Conservation (phyloP, 2,113 vertebrate species). For the Tachysurus fulvidraco region DNA sequence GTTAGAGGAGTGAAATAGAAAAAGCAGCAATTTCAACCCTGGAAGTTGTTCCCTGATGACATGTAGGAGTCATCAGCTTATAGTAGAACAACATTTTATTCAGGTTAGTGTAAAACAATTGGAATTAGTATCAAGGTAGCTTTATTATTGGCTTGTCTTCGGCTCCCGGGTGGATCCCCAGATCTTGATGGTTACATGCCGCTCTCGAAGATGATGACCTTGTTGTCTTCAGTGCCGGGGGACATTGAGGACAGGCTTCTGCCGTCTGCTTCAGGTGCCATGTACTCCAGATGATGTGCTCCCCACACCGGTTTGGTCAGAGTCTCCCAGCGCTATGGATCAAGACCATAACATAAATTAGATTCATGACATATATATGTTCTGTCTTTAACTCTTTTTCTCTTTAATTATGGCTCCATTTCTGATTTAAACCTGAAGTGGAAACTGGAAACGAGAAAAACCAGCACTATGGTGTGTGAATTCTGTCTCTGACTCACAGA, state of each 20-base stretch:
- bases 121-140: constrained; percentile 16
- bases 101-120: neutral
- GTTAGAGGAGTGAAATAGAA: constrained; percentile 1
- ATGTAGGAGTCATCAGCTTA: neutral
- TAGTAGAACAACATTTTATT: neutral
- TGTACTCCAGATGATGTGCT: constrained; percentile 78
- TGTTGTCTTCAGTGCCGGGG: constrained; percentile 72
- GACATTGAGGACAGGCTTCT: constrained; percentile 70
- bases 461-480: neutral
- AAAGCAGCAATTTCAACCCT: neutral
- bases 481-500: no score
- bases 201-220: constrained; percentile 81
- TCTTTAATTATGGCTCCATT: neutral
- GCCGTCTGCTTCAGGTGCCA: constrained; percentile 71
- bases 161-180: constrained; percentile 12
- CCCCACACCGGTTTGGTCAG: constrained; percentile 80
- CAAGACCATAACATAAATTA: constrained; percentile 15
- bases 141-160: constrained; percentile 50
- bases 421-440: neutral
- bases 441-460: neutral
- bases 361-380: no score
- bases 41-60: no score
- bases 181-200: constrained; percentile 70
- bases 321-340: constrained; percentile 72
- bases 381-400: neutral